Base-by-base conservation (phyloP, 2,797 vertebrate species). In the Danionella dracula region DNA sequence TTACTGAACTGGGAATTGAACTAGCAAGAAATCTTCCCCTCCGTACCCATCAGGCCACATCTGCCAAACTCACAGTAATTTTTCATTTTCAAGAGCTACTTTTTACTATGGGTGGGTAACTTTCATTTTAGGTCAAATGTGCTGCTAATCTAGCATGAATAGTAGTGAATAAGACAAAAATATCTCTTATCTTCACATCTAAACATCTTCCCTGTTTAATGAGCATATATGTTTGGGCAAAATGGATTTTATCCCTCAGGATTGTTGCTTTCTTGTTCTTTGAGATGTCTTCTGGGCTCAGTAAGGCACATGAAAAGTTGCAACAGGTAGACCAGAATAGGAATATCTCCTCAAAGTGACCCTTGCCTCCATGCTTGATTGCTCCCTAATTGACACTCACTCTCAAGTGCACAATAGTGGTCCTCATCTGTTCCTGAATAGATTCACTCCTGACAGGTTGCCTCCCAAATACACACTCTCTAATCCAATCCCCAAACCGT, bases 271-370 rank as follows among this genome's bases (percentile, higher is more conserved):
- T 90, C 91, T 89, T 84, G 90, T 89, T 88, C 84, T 77, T 45
- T 86, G 86, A 89, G 84, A 90, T 93, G 93, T 92, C 93, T 84
- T 85, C 80, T 80, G 76, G 72, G 79, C 85, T 77, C 79, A 81
- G 92, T 95, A 94, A 93, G 91, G 91, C 91, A 92, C 91, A 93
- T 92, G 91, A 94, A 92, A 86, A 90, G 85, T 92, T 93, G 91
- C 93, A 92, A 90, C 93, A 95, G 93, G 93, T 95, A 96, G 90
- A 87, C 85, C 86, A 87, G 72, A 63, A 69, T 20, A 78, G 77
- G 82, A 82, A 83, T 83, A 79, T 81, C 84, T 91, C 93, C 93
- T 91, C 90, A 91, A 94, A 92, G 94, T 93, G 94, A 94, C 94
- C 93, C 38, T 62, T 61, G 37, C 89, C 89, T 89, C 92, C 87